A percentile compares a stretch with the other conserved stretches of the same genome.
phyloP scores from a whole-genome alignment of 2,797 vertebrate genomes.

The Vultur gryphus region DNA sequence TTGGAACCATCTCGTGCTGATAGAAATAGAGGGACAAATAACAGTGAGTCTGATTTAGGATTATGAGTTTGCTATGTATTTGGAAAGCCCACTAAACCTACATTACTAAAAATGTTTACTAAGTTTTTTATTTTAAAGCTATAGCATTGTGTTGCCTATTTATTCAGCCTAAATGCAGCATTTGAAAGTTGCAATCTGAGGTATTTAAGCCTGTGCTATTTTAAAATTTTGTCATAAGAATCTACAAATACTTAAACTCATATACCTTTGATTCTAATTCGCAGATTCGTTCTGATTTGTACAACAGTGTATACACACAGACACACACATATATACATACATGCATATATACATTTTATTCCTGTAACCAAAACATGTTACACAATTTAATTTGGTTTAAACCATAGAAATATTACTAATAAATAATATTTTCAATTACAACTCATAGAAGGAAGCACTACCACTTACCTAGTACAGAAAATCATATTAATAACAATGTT shows the following conservation, averaged over 20 bases:
- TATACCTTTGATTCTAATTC: neutral
- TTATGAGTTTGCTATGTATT: neutral
- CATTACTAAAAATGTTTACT: neutral
- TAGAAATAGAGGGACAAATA: neutral
- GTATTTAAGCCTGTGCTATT: neutral
- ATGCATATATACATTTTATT: neutral
- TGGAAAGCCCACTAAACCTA: neutral
- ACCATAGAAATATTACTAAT: neutral
- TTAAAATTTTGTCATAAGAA: neutral
- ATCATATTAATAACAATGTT: neutral
- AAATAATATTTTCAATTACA: neutral
- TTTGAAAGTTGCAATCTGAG: neutral
- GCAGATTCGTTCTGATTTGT: neutral
- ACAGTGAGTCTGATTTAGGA: neutral
- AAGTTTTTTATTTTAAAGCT: neutral
- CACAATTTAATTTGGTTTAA: neutral
- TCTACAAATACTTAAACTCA: neutral
- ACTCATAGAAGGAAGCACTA: neutral
- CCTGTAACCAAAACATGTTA: neutral
- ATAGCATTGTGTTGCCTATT: neutral
- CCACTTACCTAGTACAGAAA: neutral
- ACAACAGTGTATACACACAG: neutral
- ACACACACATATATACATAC: neutral
- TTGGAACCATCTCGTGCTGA: neutral
- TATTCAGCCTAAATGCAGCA: neutral